Percentiles rank a stretch among this genome's conserved stretches.
Evolutionary conservation across 1,140 invertebrate species (phyloP).

Genomic region (Cydia strobilella): DNA sequence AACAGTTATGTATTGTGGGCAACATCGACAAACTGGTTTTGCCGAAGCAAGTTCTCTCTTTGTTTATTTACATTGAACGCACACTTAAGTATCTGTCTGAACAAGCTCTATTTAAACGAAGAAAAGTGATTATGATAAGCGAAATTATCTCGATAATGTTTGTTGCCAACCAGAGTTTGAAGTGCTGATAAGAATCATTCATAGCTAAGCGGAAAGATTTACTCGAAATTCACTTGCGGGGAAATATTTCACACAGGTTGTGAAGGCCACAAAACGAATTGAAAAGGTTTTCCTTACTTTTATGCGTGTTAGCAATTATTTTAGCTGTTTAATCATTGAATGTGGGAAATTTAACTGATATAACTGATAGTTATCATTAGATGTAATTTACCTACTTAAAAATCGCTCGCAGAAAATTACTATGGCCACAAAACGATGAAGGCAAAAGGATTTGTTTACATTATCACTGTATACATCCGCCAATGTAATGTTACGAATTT

Average conservation of each 20-base stretch:
- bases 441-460: too few species aligned
- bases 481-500: neutral
- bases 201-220: neutral
- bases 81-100: neutral
- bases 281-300: too few species aligned
- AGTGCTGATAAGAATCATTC: neutral
- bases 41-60: slow-evolving; percentile 26
- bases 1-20: slow-evolving; percentile 20
- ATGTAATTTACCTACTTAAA: too few species aligned
- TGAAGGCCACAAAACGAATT: too few species aligned
- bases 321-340: too few species aligned
- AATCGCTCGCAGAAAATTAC: too few species aligned
- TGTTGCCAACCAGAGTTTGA: neutral
- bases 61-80: slow-evolving; percentile 24
- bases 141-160: neutral
- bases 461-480: too few species aligned
- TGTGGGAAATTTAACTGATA: too few species aligned
- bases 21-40: slow-evolving; percentile 48
- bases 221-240: too few species aligned
- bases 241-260: too few species aligned
- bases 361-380: too few species aligned
- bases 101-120: neutral
- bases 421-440: neutral
- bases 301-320: too few species aligned
- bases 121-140: neutral